Evolutionary conservation across 2,797 vertebrate species (phyloP), one percentile per base, ranked within the genome.

Genomic region (Varecia variegata): DNA sequence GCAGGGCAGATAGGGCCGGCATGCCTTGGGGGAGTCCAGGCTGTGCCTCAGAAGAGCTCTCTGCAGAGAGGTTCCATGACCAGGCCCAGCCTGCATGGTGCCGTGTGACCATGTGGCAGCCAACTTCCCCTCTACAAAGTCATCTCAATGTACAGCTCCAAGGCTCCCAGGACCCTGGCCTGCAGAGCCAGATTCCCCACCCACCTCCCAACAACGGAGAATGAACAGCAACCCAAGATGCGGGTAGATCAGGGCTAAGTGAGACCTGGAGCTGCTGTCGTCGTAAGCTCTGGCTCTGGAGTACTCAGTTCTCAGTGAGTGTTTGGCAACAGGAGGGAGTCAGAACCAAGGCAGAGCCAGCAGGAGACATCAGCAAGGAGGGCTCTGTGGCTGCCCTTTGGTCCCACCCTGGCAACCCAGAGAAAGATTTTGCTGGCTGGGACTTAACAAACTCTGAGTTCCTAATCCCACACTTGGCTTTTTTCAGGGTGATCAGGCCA

Each of bases 321-420:
- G 32, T 86, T 3, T 89, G 60, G 40, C 45, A 56, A 35, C 21
- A 88, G 62, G 68, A 70, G 35, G 38, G 54, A 30, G 43, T 92
- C 15, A 40, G 3, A 17, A 65, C 32, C 62, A 30, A 7, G 11
- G 23, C 3, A 45, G 40, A 68, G 18, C 15, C 23, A 6, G 27
- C n/a, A 25, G 47, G 40, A 40, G 30, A 40, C 32, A 70, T n/a
- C 23, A 20, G 30, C 8, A 47, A 20, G 35, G 85, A 32, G 25
- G 56, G 35, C n/a, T 74, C 67, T 45, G 40, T 18, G 1, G 86
- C 13, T 21, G 8, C 32, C 32, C 68, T 70, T 47, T 52, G 54
- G 73, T 60, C 45, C 13, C 1, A 14, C 25, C 6, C 32, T 10
- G 52, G 71, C 56, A 35, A 60, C 5, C 45, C 0, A 5, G 3